Evolutionary conservation across 2,888 invertebrate species (phyloP).

Genomic region (Nezara viridula): DNA sequence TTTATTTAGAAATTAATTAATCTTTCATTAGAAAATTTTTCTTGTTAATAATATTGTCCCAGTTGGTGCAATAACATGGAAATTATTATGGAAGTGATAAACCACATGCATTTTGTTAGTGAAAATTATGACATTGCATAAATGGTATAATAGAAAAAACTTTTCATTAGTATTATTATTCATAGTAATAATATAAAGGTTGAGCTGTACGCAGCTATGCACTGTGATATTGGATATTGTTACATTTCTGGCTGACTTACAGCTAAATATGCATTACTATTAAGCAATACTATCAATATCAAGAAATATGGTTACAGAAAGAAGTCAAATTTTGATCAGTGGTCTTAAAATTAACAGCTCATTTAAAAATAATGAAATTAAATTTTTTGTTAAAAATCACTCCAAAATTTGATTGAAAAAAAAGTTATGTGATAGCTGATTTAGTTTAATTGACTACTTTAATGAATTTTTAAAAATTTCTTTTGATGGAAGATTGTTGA

Average conservation of each 20-base stretch:
- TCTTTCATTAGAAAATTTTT: not conserved
- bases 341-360: slow-evolving; percentile 1
- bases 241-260: slow-evolving; percentile 33
- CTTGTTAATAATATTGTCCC: not conserved
- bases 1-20: not conserved
- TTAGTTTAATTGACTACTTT: not conserved
- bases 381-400: not conserved
- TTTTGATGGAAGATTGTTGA: not conserved
- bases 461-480: not conserved
- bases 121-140: slow-evolving; percentile 10
- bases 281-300: slow-evolving; percentile 28
- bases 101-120: slow-evolving; percentile 29
- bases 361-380: not conserved
- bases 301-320: slow-evolving; percentile 15
- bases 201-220: slow-evolving; percentile 27
- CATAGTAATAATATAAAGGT: slow-evolving; percentile 25
- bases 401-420: not conserved
- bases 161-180: slow-evolving; percentile 10
- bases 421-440: not conserved
- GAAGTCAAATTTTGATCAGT: not conserved
- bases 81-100: not conserved
- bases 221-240: slow-evolving; percentile 26
- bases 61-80: slow-evolving; percentile 20
- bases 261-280: slow-evolving; percentile 37
- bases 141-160: not conserved